Conservation (phyloP, 2,113 vertebrate genomes). For the Scolopax mira region DNA sequence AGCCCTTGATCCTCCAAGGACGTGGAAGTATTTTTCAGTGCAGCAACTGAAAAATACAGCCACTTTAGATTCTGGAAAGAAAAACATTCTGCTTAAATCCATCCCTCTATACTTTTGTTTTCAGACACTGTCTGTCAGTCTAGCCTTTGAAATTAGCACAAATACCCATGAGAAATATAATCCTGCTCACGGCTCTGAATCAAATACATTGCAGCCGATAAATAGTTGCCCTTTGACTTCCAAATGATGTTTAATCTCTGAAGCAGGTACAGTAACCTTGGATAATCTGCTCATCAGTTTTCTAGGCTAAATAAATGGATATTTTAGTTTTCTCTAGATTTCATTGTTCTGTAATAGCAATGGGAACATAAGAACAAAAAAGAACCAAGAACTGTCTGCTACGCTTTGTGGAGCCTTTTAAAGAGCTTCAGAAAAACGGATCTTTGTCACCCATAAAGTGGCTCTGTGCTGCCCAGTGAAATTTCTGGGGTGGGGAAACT, state of each 20-base stretch:
- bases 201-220: slow-evolving; percentile 43
- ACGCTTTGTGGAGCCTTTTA: background rate
- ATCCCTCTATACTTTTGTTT: slow-evolving; percentile 34
- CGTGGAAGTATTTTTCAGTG: slow-evolving; percentile 48
- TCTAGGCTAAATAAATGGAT: slow-evolving; percentile 47
- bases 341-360: background rate
- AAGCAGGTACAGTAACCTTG: slow-evolving; percentile 54
- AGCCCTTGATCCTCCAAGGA: slow-evolving; percentile 63
- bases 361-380: background rate
- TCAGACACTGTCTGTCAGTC: slow-evolving; percentile 57
- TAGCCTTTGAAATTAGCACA: slow-evolving; percentile 64
- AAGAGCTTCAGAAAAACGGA: background rate
- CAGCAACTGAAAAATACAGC: slow-evolving; percentile 29
- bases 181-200: slow-evolving; percentile 49
- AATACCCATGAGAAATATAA: slow-evolving; percentile 65
- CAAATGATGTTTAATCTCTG: slow-evolving; percentile 52
- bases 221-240: slow-evolving; percentile 55
- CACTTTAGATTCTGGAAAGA: slow-evolving; percentile 51
- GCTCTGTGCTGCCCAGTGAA: background rate
- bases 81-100: slow-evolving; percentile 63
- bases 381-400: background rate
- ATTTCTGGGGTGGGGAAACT: background rate
- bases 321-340: slow-evolving; percentile 26
- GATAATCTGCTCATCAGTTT: slow-evolving; percentile 51
- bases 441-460: background rate